A percentile compares a stretch with the other conserved stretches of the same genome.
Evolutionary conservation across 1,140 invertebrate genomes (phyloP).

Genomic region (Bombus sibiricus): DNA sequence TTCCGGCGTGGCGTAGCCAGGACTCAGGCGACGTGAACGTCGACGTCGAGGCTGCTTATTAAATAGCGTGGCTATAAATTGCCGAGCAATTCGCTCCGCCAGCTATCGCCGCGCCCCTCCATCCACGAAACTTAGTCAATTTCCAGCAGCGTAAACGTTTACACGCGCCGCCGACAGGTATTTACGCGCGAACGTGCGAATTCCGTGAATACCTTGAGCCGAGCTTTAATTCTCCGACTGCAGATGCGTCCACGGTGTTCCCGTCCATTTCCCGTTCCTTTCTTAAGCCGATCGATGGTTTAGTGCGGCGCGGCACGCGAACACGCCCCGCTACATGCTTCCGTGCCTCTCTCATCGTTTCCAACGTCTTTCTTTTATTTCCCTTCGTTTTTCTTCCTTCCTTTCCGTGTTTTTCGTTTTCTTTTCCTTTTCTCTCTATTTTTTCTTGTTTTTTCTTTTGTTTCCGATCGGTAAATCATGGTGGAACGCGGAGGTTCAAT

Average conservation of each 20-base stretch:
- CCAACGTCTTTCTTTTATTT: neutral
- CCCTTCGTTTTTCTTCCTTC: neutral
- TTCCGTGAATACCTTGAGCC: conserved; percentile 6
- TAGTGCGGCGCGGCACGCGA: neutral
- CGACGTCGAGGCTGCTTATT: conserved; percentile 50
- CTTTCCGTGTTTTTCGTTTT: too few species aligned
- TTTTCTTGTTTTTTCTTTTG: too few species aligned
- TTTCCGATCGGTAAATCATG: too few species aligned
- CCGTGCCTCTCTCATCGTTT: neutral
- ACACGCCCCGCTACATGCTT: neutral
- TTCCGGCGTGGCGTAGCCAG: conserved; percentile 17
- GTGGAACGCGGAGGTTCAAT: too few species aligned
- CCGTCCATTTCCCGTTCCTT: neutral
- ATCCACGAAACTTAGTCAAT: conserved; percentile 63
- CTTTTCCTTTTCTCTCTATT: too few species aligned
- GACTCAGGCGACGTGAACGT: conserved; percentile 35
- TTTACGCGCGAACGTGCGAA: conserved; percentile 45
- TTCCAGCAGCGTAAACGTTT: conserved; percentile 56
- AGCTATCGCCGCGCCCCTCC: neutral
- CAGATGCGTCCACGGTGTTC: neutral
- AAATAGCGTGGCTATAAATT: conserved; percentile 65
- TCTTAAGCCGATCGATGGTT: conserved; percentile 9
- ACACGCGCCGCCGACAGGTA: conserved; percentile 42
- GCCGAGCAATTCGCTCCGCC: conserved; percentile 51
- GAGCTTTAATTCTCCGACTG: conserved; percentile 15